A percentile compares a stretch with the other conserved stretches of the same genome.
Conservation (phyloP, 1,140 invertebrate genomes). For the Sarcophaga bullata region DNA sequence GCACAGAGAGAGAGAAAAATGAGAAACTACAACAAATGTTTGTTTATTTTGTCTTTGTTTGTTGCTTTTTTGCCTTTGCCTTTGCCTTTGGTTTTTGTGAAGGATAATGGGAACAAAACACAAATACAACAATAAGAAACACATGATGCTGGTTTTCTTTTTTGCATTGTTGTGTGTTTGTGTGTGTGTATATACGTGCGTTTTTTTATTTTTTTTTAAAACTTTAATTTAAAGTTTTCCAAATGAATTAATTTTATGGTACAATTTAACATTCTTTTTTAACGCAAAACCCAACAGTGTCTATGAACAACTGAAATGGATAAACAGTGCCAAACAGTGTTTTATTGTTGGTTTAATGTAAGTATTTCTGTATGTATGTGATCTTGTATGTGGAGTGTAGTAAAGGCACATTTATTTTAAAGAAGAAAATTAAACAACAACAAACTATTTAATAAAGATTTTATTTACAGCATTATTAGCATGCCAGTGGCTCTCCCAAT, state of each 20-base stretch:
- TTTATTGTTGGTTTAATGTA: not conserved
- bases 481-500: no score
- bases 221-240: slow-evolving; percentile 17
- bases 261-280: not conserved
- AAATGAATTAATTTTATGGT: slow-evolving; percentile 1
- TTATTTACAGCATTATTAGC: not conserved
- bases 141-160: not conserved
- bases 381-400: not conserved
- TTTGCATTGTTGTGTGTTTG: not conserved
- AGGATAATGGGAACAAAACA: not conserved
- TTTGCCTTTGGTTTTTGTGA: not conserved
- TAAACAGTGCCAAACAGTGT: slow-evolving; percentile 1
- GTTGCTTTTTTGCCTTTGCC: not conserved
- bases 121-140: not conserved
- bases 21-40: no score
- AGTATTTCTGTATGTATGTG: not conserved
- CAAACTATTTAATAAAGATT: not conserved
- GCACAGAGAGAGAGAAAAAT: no score
- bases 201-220: not conserved
- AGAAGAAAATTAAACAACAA: not conserved
- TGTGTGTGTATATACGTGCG: no score
- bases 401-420: not conserved
- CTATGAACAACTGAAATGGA: not conserved
- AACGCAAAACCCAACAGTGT: not conserved
- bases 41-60: no score